Base-by-base conservation (phyloP, 2,797 vertebrate species). In the Scomberomorus guttatus region DNA sequence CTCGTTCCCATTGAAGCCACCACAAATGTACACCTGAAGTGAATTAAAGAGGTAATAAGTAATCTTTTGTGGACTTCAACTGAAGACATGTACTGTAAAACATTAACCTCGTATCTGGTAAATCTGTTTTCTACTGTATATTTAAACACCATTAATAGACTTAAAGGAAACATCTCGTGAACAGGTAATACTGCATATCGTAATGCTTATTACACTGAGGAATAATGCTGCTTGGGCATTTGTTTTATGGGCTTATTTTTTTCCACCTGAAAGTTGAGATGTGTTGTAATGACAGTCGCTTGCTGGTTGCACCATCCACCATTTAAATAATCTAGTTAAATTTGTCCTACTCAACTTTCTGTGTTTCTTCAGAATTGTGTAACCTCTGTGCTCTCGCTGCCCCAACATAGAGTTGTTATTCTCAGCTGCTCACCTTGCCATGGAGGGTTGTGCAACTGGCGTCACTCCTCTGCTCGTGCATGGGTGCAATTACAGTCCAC, bases 401-500 rank as follows among this genome's bases (percentile, higher is more conserved):
- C 6, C 29, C 18, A 42, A 2, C 11, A 37, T 12, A 59, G 10
- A 34, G 10, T 25, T 8, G 42, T 59, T 18, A 50, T 34, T 48
- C 14, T 37, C 8, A 34, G 37, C 7, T 57, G 20, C 48, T 25
- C 14, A 91, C 92, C 94, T 95, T 97, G 29, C 88, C 93, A 0
- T 91, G 80, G 25, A 96, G 90, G 0, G 91, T 89, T 0, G 95
- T 94, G 4, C 95, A 95, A 0, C 92, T 95, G 0, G 96, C 96
- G 0, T 96, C 95, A 0, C 96, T 97, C 71, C 97, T 94, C 83
- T 91, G 83, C 52, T 95, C 93, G 0, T 95, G 90, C 97, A 97
- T 97, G 70, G 95, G 81, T 2, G 93, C 78, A 0, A 97, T 96
- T 50, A 95, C 76, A 0, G 88, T 96, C 97, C 96, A 97, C 80